Evolutionary conservation across 2,797 vertebrate species (phyloP), one percentile per base, ranked within the genome.

Genomic region (Ptychadena robeensis): DNA sequence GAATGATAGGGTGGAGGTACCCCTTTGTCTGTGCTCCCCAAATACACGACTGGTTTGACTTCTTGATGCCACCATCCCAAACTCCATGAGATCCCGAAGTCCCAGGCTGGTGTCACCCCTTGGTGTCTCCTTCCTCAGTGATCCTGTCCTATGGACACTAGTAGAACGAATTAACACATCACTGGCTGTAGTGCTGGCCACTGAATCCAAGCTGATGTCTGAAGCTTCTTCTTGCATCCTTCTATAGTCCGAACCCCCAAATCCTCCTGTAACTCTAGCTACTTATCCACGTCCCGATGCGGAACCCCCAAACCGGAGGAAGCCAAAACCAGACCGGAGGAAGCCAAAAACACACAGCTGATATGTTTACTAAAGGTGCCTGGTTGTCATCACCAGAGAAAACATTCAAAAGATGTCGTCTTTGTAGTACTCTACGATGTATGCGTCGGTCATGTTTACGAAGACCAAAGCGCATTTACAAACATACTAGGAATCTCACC

Each of bases 81-180:
- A 0, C 8, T 44, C 38, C 76, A 44, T 31, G 2, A 53, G 44
- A 53, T 53, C 44, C 18, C 28, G 2, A 2, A 27, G 4, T 22
- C 6, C 34, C 1, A 31, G 57, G 18, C 53, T 38, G 15, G 1
- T 22, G 5, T 25, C 53, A 18, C 1, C 27, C 69, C 30, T 38
- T 27, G 64, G 28, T 28, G 37, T 22, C 14, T 31, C 31, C 27
- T 40, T 74, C 6, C n/a, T 57, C 63, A 61, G 70, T 7, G 28
- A 48, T 4, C 53, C 66, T 6, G 79, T 14, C 34, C 82, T 70
- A 9, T 2, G 73, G 4, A 82, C 66, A 1, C 88, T 80, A 0
- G 93, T 90, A 59, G 94, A 91, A 12, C 75, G 89, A 59, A 93
- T 87, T 28, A 94, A 88, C 38, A 93, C 87, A 1, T 88, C 90